phyloP scores from a whole-genome alignment of 2,888 invertebrate species.

The Eilema caniola region DNA sequence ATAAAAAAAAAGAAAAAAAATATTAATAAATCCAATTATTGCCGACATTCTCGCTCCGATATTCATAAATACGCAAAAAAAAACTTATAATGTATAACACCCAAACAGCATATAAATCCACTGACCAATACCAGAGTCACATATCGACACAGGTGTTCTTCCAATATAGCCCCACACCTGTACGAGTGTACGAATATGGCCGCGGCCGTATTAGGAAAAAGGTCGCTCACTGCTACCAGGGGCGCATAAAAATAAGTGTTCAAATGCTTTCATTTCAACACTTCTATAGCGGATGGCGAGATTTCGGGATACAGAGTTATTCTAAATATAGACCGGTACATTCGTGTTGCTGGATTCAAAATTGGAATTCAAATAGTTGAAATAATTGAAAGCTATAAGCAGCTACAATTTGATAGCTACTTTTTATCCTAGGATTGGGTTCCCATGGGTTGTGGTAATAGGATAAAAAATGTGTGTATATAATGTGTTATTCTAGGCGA shows the following conservation, averaged over 20 bases:
- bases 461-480: no score
- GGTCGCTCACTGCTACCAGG: constrained; percentile 51
- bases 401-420: no score
- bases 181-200: constrained; percentile 25
- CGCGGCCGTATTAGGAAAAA: constrained; percentile 45
- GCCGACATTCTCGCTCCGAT: background rate
- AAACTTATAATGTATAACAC: constrained; percentile 1
- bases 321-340: background rate
- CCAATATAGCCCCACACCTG: constrained; percentile 52
- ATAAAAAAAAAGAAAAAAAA: background rate
- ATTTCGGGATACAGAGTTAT: background rate
- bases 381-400: no score
- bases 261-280: background rate
- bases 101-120: constrained; percentile 32
- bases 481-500: no score
- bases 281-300: background rate
- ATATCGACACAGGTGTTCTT: constrained; percentile 52
- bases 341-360: background rate
- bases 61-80: constrained; percentile 16
- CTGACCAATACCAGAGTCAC: constrained; percentile 41
- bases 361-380: no score
- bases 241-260: constrained; percentile 46
- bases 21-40: background rate
- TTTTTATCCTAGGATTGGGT: no score
- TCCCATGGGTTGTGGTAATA: no score